Evolutionary conservation across 1,140 invertebrate species (phyloP), one percentile per base, ranked within the genome.

Genomic region (Drosophila pruinosa): DNA sequence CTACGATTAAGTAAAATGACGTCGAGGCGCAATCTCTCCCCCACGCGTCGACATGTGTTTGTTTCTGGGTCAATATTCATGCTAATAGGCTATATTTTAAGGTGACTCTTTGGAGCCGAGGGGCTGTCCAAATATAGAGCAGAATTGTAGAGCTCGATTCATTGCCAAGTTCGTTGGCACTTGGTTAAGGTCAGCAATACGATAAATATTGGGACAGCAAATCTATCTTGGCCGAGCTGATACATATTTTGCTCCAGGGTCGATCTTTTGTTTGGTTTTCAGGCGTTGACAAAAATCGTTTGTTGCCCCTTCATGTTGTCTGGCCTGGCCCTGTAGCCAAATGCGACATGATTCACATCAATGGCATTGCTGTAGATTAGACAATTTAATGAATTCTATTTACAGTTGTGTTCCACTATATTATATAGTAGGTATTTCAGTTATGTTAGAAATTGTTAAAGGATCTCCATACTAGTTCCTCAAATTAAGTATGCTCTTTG

Each of bases 161-260:
- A 85, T 86, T 86, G 81, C 77, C 81, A 77, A 85, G 81, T 86
- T 85, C 81, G 81, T 86, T 86, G 73, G 77, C 81, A 81, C 73
- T 77, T 67, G 39, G 31, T 61, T 62, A 77, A 85, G 81, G 80
- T 85, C 69, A 64, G 6, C 3, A 26, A 26, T 26, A 4, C 43
- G 53, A 56, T 57, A 48, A 83, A 50, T 52, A 62, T 53, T 53
- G 61, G 64, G 74, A 54, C 67, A 78, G 79, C 58, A 75, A 85
- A 76, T 73, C 56, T 61, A 71, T 69, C 72, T 80, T 85, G 81
- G 69, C 53, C 56, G 71, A 75, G 65, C 65, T 50, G 52, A 2
- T 50, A 57, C 81, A 62, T 38, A 83, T 58, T 75, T 47, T 65
- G 38, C 36, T 4, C 52, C 78, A 82, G 56, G 78, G 78, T 72